These are phyloP conservation scores for Drosophila fuyamai DNA, from an alignment of 1,140 invertebrate species.

Conservation along the genomic window DNA sequence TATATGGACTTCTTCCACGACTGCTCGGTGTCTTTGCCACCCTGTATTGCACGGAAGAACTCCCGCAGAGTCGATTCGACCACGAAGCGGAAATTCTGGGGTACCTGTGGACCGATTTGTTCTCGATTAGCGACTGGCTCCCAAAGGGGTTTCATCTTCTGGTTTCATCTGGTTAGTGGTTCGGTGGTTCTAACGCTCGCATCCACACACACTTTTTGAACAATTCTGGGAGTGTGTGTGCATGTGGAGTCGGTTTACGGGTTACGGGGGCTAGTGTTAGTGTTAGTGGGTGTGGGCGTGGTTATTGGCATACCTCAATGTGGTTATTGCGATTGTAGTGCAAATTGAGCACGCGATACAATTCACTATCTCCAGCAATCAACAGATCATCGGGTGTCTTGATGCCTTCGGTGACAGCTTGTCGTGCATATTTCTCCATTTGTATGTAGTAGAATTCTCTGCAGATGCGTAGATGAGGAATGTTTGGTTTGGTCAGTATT, in stretches of 20 bases:
- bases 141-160: not conserved
- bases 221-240: constrained; percentile 15
- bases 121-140: constrained; percentile 43
- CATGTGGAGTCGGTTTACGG: constrained; percentile 30
- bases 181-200: constrained; percentile 1
- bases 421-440: constrained; percentile 99
- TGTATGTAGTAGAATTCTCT: constrained; percentile 99
- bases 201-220: constrained; percentile 18
- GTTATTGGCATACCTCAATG: constrained; percentile 94
- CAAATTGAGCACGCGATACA: constrained; percentile 98
- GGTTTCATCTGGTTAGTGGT: constrained; percentile 30
- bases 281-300: constrained; percentile 42
- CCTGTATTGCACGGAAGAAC: constrained; percentile 98
- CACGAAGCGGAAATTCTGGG: constrained; percentile 97
- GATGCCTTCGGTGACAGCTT: constrained; percentile 98
- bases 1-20: constrained; percentile 99
- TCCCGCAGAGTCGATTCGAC: constrained; percentile 98
- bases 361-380: constrained; percentile 97
- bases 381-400: constrained; percentile 96
- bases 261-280: constrained; percentile 29
- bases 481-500: constrained; percentile 79
- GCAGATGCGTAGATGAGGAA: constrained; percentile 86
- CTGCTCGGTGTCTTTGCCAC: constrained; percentile 98
- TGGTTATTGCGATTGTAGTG: constrained; percentile 99
- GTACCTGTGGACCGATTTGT: constrained; percentile 90